Conservation (phyloP, 2,888 invertebrate species). For the Hedya salicella region DNA sequence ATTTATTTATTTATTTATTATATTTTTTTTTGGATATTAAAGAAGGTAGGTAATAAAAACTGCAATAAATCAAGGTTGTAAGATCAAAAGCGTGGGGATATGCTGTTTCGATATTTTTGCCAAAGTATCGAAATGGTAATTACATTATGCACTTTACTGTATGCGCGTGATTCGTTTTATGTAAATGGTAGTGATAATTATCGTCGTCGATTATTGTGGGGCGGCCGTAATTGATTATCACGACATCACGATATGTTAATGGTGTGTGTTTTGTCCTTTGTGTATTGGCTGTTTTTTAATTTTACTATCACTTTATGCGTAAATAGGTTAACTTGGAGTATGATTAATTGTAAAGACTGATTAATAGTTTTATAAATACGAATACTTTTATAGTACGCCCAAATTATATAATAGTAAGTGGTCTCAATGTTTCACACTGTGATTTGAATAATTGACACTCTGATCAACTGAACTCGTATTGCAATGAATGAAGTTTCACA, state of each 20-base stretch:
- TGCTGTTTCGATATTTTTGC: slow-evolving; percentile 1
- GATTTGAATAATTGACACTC: too few relatives aligned
- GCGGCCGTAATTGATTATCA: slow-evolving; percentile 31
- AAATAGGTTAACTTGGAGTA: neutral
- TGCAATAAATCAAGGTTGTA: neutral
- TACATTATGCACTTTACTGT: slow-evolving; percentile 43
- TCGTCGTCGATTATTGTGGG: slow-evolving; percentile 18
- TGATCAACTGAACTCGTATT: too few relatives aligned
- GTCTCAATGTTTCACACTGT: too few relatives aligned
- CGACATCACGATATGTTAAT: slow-evolving; percentile 31
- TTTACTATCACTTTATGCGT: neutral
- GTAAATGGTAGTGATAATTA: slow-evolving; percentile 22
- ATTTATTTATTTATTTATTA: too few relatives aligned
- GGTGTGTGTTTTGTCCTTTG: neutral
- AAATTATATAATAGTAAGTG: too few relatives aligned
- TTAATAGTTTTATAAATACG: too few relatives aligned
- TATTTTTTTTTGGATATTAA: neutral
- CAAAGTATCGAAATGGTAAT: slow-evolving; percentile 46
- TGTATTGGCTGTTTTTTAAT: neutral
- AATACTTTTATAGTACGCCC: too few relatives aligned
- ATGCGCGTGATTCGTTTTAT: slow-evolving; percentile 29
- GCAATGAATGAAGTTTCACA: too few relatives aligned
- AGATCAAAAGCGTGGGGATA: neutral
- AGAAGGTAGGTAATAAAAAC: neutral
- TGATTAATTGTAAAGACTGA: too few relatives aligned